Percentiles rank a stretch among this genome's conserved stretches.
Conservation (phyloP, 2,888 invertebrate genomes). For the Protonemura montana region DNA sequence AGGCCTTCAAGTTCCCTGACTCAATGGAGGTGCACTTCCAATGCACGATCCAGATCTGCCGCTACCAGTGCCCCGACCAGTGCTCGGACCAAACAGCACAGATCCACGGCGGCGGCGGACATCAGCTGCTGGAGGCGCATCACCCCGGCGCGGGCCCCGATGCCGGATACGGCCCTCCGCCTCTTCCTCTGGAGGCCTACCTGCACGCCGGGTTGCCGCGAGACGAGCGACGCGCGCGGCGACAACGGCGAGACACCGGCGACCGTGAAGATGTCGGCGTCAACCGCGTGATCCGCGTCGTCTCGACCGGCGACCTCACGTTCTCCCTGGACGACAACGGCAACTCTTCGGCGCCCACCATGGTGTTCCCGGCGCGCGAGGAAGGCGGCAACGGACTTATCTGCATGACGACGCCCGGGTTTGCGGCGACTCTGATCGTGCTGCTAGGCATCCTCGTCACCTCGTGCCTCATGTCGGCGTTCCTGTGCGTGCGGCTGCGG, state of each 20-base stretch:
- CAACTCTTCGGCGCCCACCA: constrained; percentile 67
- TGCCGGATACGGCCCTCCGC: constrained; percentile 75
- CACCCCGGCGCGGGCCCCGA: constrained; percentile 62
- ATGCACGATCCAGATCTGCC: constrained; percentile 92
- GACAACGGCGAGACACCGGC: constrained; percentile 66
- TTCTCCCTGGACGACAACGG: constrained; percentile 78
- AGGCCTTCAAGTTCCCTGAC: constrained; percentile 94
- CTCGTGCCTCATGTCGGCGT: constrained; percentile 85
- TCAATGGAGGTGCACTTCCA: constrained; percentile 97
- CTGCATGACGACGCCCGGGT: constrained; percentile 95
- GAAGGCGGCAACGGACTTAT: constrained; percentile 69
- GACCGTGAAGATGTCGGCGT: constrained; percentile 83
- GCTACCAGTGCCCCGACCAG: constrained; percentile 92
- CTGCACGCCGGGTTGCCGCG: constrained; percentile 74
- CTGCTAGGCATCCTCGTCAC: constrained; percentile 82
- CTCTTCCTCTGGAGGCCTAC: constrained; percentile 69
- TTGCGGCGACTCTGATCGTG: constrained; percentile 84
- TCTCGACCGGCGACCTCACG: constrained; percentile 88
- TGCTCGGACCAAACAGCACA: constrained; percentile 69
- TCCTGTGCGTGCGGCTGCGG: constrained; percentile 79
- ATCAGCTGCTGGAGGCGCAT: constrained; percentile 65
- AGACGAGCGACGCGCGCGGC: constrained; percentile 75
- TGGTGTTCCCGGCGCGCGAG: constrained; percentile 75
- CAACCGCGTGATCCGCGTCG: constrained; percentile 87
- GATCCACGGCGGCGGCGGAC: constrained; percentile 52